Conservation (phyloP, 1,140 invertebrate species). For the Pomacea maculata region DNA sequence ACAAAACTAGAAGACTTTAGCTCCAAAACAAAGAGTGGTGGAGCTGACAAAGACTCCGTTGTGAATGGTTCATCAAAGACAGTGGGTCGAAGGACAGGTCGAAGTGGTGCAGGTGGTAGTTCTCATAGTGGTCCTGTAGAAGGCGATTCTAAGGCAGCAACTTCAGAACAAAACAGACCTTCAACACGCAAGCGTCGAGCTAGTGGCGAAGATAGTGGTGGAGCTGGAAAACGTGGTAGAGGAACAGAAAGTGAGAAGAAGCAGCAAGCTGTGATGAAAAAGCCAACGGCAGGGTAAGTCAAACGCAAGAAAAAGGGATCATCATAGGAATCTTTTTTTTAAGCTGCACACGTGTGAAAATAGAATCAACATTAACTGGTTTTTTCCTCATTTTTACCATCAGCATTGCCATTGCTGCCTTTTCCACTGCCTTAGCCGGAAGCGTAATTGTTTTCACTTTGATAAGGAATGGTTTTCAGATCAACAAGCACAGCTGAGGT, state of each 20-base stretch:
- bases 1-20: constrained; percentile 42
- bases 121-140: constrained; percentile 4
- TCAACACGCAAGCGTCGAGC: constrained; percentile 6
- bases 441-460: no score
- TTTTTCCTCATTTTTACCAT: no score
- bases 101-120: constrained; percentile 8
- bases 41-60: constrained; percentile 23
- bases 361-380: no score
- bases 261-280: constrained; percentile 13
- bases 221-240: background rate
- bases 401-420: no score
- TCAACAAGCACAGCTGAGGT: constrained; percentile 1
- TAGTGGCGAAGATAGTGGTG: constrained; percentile 10
- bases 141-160: constrained; percentile 16
- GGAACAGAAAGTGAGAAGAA: background rate
- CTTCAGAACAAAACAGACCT: constrained; percentile 1
- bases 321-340: no score
- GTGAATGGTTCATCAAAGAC: constrained; percentile 29
- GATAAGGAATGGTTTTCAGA: background rate
- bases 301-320: no score
- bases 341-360: no score
- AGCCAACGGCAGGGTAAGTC: constrained; percentile 8
- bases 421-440: no score
- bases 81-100: constrained; percentile 12
- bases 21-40: constrained; percentile 7